These are phyloP conservation scores for Fragum fragum DNA, from an alignment of 2,888 invertebrate species.

Conservation along the genomic window DNA sequence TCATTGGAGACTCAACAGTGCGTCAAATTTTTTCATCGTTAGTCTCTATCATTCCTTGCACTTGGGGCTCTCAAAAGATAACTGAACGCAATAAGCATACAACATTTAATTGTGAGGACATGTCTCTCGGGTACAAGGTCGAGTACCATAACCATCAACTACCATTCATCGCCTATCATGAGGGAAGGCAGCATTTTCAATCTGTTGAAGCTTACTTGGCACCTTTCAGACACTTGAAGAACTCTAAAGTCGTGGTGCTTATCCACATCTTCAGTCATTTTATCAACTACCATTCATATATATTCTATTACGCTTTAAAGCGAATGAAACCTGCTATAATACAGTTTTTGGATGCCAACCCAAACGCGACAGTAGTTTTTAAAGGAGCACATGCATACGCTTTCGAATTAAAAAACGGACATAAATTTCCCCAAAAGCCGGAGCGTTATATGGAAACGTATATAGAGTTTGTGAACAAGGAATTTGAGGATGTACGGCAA, in stretches of 20 bases:
- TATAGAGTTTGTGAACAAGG: neutral
- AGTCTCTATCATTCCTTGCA: neutral
- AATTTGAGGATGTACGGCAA: constrained; percentile 6
- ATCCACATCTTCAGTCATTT: constrained; percentile 39
- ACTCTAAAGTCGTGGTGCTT: neutral
- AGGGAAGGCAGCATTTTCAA: neutral
- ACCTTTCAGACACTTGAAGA: neutral
- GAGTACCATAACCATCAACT: neutral
- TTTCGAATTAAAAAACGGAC: neutral
- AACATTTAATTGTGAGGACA: neutral
- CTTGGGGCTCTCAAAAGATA: neutral
- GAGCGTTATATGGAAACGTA: constrained; percentile 9
- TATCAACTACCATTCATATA: constrained; percentile 48
- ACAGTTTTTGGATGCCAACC: constrained; percentile 26
- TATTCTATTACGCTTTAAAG: constrained; percentile 41
- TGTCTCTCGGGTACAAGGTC: neutral
- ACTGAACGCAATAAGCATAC: neutral
- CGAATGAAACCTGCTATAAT: constrained; percentile 34
- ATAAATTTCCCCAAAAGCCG: neutral
- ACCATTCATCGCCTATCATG: neutral
- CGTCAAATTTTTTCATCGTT: neutral
- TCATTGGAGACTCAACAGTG: constrained; percentile 8
- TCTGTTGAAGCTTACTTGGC: neutral
- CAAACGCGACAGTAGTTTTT: neutral
- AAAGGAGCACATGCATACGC: constrained; percentile 13